Evolutionary conservation across 2,113 vertebrate species (phyloP).

Genomic region (Octodon degus): DNA sequence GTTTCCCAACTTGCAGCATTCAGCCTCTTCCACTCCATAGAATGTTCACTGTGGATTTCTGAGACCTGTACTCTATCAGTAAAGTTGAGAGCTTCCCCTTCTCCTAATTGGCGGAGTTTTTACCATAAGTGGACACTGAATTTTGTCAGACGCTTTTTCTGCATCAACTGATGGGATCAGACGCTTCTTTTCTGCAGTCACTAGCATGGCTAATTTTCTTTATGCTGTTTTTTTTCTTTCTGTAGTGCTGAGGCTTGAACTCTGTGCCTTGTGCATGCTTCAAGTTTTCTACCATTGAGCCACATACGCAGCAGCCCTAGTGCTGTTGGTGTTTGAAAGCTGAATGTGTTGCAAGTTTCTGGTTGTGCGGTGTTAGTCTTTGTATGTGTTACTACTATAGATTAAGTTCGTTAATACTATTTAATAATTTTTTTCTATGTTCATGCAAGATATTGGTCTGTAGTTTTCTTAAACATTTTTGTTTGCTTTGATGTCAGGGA

Average conservation of each 20-base stretch:
- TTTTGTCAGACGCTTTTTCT: background rate
- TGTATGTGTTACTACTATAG: background rate
- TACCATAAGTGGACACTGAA: background rate
- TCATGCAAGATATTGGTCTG: too few relatives aligned
- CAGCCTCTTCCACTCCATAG: fast-evolving
- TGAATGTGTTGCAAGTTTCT: background rate
- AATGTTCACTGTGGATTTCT: background rate
- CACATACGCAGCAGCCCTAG: too few relatives aligned
- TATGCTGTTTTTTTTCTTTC: background rate
- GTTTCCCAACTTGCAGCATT: background rate
- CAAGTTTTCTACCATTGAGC: background rate
- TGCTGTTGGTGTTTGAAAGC: background rate
- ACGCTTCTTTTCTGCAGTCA: background rate
- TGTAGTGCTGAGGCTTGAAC: background rate
- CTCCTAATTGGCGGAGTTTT: background rate
- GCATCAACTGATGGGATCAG: fast-evolving
- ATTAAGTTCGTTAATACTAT: background rate
- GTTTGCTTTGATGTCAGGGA: background rate
- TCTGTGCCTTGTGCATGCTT: background rate
- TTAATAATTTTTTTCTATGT: background rate
- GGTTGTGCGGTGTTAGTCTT: fast-evolving
- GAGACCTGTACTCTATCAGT: background rate
- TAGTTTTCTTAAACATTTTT: background rate
- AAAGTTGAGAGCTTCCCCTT: background rate
- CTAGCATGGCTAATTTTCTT: background rate